A percentile compares a stretch with the other conserved stretches of the same genome.
Conservation (phyloP, 2,113 vertebrate species). For the Dendrocopos noguchii region DNA sequence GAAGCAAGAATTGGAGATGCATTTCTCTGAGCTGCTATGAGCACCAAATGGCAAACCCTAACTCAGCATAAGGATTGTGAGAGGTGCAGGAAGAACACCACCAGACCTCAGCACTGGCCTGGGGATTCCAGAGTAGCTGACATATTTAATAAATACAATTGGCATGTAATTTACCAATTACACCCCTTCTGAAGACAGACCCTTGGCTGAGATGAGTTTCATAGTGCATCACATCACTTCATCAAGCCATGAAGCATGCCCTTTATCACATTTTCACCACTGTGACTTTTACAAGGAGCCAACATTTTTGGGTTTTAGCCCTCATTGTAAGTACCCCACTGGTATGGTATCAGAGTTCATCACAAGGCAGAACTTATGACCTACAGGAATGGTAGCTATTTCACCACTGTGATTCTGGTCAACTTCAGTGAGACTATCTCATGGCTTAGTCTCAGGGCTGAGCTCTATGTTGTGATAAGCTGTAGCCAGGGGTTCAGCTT, state of each 20-base stretch:
- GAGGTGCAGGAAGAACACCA: background rate
- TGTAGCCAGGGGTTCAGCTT: background rate
- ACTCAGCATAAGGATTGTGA: accelerated
- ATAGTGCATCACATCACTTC: background rate
- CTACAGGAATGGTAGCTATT: background rate
- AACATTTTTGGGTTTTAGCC: background rate
- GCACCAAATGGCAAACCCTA: background rate
- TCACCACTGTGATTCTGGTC: background rate
- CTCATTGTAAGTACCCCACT: accelerated
- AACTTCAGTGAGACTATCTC: background rate
- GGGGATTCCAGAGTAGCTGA: background rate
- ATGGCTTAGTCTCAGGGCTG: background rate
- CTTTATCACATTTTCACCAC: background rate
- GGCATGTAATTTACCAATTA: background rate
- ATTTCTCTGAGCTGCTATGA: background rate
- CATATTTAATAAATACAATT: slow-evolving; percentile 15
- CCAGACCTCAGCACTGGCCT: background rate
- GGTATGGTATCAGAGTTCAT: background rate
- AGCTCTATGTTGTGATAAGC: background rate
- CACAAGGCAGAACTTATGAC: background rate
- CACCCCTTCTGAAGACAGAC: background rate
- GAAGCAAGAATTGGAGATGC: background rate
- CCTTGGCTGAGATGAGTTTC: background rate
- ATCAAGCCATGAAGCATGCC: background rate
- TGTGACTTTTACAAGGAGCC: background rate